Conservation (phyloP, 2,113 vertebrate species). For the Hemibates koningsi region DNA sequence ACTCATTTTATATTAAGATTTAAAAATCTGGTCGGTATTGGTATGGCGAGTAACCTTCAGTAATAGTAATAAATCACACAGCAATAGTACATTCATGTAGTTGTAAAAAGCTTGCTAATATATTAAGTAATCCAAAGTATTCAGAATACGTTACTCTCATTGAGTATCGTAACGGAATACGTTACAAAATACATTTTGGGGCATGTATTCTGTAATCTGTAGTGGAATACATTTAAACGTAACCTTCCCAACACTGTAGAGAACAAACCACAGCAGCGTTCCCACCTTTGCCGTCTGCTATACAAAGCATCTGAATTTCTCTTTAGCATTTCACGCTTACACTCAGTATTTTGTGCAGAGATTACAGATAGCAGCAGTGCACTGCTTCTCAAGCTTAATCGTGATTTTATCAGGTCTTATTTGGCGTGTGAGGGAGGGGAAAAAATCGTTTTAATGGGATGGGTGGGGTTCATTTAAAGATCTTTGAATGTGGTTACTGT, state of each 20-base stretch:
- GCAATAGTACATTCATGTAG: not conserved
- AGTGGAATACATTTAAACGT: not conserved
- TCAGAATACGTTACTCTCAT: not conserved
- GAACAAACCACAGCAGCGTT: not conserved
- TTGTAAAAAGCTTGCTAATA: not conserved
- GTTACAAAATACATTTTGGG: not conserved
- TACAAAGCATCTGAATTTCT: not conserved
- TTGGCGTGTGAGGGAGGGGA: not conserved
- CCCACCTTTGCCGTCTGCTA: not conserved
- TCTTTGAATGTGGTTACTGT: not conserved
- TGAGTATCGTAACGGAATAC: rapidly evolving
- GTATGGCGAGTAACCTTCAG: not conserved
- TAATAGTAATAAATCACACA: not conserved
- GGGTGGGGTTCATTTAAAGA: not conserved
- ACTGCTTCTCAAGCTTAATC: not conserved
- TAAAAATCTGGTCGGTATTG: rapidly evolving
- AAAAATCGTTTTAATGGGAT: not conserved
- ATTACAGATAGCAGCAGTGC: not conserved
- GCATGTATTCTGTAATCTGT: not conserved
- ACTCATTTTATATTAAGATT: not conserved
- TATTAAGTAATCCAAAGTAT: not conserved
- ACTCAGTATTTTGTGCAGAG: not conserved
- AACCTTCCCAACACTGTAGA: not conserved
- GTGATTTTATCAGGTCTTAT: not conserved
- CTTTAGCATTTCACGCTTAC: not conserved